Conservation (phyloP, 2,113 vertebrate genomes). For the Pterocles burchelli region DNA sequence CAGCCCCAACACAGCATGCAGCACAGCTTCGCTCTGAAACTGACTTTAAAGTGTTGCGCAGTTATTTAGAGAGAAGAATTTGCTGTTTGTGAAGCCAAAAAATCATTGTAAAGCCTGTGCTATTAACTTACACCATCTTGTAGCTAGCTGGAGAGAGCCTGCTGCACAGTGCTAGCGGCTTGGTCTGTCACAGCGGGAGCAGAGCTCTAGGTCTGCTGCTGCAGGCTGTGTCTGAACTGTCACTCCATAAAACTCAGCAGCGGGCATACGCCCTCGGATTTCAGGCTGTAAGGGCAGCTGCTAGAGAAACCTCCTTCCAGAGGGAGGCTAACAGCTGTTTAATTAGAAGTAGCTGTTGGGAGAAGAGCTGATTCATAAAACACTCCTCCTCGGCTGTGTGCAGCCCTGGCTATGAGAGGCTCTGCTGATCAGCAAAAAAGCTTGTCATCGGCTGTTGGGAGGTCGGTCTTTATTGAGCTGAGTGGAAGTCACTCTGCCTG, state of each 20-base stretch:
- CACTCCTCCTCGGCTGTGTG: background rate
- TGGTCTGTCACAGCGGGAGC: background rate
- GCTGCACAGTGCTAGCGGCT: background rate
- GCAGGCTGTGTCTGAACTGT: background rate
- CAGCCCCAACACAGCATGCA: background rate
- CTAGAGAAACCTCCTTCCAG: background rate
- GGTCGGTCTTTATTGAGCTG: background rate
- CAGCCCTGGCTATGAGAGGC: background rate
- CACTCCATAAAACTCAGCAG: background rate
- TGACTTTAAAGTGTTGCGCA: background rate
- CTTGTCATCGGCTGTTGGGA: background rate
- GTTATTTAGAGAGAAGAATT: background rate
- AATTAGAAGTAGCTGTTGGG: constrained; percentile 20
- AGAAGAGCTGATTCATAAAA: background rate
- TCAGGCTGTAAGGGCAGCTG: background rate
- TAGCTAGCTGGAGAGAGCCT: background rate
- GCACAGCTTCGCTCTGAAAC: background rate
- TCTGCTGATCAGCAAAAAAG: background rate
- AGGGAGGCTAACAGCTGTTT: background rate
- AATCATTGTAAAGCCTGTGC: background rate
- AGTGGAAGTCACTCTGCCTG: background rate
- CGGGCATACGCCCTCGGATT: background rate
- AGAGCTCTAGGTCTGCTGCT: background rate
- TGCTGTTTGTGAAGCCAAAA: background rate
- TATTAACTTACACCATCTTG: background rate